phyloP scores from a whole-genome alignment of 1,140 invertebrate genomes.

The Apis florea region DNA sequence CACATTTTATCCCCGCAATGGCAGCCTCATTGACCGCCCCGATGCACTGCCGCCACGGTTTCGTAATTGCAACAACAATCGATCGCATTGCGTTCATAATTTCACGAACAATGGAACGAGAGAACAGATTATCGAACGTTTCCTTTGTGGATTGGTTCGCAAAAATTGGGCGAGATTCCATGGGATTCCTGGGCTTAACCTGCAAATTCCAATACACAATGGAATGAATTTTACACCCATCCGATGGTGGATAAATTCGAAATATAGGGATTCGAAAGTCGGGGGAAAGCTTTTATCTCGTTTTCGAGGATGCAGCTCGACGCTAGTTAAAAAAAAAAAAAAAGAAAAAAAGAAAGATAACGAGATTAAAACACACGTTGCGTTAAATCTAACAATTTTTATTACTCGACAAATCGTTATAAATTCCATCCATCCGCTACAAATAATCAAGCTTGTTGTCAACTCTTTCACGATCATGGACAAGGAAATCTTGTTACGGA shows the following conservation, averaged over 20 bases:
- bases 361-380: neutral
- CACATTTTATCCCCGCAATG: too few species aligned
- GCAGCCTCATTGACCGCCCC: too few species aligned
- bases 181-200: neutral
- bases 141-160: neutral
- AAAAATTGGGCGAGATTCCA: neutral
- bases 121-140: neutral
- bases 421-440: neutral
- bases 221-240: neutral
- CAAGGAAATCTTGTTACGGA: too few species aligned
- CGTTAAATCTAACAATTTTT: neutral
- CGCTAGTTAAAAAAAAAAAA: neutral
- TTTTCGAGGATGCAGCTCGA: neutral
- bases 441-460: neutral
- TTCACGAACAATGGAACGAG: neutral
- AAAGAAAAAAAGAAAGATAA: neutral
- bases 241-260: too few species aligned
- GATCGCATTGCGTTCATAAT: neutral
- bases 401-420: neutral
- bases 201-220: neutral
- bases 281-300: constrained; percentile 1
- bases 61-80: too few species aligned
- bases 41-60: too few species aligned
- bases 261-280: neutral
- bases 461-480: neutral